Evolutionary conservation across 2,797 vertebrate species (phyloP).

Genomic region (Tangara arthus): DNA sequence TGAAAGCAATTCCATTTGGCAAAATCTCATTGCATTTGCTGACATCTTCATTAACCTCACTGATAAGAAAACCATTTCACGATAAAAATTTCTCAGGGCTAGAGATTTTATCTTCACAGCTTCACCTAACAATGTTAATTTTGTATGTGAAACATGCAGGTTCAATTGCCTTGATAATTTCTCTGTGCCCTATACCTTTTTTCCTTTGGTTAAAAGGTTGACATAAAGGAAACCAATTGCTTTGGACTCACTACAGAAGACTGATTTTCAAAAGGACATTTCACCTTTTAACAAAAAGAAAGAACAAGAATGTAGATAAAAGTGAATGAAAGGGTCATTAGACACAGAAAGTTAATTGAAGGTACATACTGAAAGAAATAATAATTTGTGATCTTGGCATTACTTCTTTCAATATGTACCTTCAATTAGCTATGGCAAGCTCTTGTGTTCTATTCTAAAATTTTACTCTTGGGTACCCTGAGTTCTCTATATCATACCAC

Average conservation of each 20-base stretch:
- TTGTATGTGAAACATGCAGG: constrained; percentile 39
- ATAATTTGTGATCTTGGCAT: background rate
- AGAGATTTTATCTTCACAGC: constrained; percentile 71
- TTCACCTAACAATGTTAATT: constrained; percentile 70
- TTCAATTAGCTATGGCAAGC: background rate
- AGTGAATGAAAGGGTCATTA: constrained; percentile 13
- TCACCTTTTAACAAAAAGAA: constrained; percentile 36
- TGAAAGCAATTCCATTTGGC: constrained; percentile 71
- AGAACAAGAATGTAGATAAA: constrained; percentile 5
- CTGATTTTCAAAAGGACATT: constrained; percentile 58
- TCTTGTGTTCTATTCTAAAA: background rate
- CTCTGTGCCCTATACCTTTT: background rate
- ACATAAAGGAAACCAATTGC: constrained; percentile 62
- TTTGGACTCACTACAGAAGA: constrained; percentile 4
- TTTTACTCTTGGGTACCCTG: background rate
- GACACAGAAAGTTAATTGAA: background rate
- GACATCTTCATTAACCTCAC: constrained; percentile 79
- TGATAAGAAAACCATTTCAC: constrained; percentile 76
- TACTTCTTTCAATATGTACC: background rate
- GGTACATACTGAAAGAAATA: background rate
- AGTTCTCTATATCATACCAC: background rate
- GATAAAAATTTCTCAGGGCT: constrained; percentile 67
- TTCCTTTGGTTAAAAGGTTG: constrained; percentile 45
- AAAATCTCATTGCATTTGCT: constrained; percentile 72
- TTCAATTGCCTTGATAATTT: constrained; percentile 67